phyloP scores from a whole-genome alignment of 2,797 vertebrate species.

The Pelochelys cantorii region DNA sequence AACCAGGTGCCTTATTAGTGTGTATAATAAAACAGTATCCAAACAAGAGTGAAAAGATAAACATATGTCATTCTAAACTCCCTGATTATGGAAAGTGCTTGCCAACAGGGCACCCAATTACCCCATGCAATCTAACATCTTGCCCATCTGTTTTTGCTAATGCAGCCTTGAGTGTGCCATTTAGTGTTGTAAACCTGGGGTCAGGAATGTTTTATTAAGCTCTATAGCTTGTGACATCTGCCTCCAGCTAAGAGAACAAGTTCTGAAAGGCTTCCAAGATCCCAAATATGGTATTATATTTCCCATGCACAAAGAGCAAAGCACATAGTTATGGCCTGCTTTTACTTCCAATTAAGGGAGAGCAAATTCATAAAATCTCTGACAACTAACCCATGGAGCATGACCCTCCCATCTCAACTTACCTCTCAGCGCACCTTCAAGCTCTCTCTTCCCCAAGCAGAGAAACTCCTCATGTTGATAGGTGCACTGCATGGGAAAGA shows the following conservation, averaged over 20 bases:
- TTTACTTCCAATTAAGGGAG: not conserved
- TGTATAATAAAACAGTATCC: conserved; percentile 35
- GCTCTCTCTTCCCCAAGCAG: not conserved
- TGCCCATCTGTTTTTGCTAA: conserved; percentile 74
- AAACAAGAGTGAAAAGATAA: conserved; percentile 40
- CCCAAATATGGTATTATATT: not conserved
- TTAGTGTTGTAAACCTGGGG: conserved; percentile 57
- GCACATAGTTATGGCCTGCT: not conserved
- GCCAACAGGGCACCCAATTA: conserved; percentile 61
- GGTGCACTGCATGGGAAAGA: not conserved
- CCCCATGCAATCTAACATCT: conserved; percentile 49
- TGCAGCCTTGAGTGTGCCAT: conserved; percentile 54
- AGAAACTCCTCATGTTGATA: not conserved
- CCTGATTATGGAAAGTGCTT: conserved; percentile 53
- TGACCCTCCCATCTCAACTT: not conserved
- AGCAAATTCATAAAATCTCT: not conserved
- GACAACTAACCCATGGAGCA: not conserved
- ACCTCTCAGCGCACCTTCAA: not conserved
- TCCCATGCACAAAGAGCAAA: conserved; percentile 7
- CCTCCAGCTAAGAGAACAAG: conserved; percentile 15
- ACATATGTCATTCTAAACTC: conserved; percentile 67
- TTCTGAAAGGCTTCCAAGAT: conserved; percentile 41
- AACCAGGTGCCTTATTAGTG: conserved; percentile 46
- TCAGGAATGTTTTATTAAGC: conserved; percentile 51
- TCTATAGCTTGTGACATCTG: not conserved